Percentiles rank a stretch among this genome's conserved stretches.
Conservation (phyloP, 1,140 invertebrate species). For the Ostrea denselamellosa region DNA sequence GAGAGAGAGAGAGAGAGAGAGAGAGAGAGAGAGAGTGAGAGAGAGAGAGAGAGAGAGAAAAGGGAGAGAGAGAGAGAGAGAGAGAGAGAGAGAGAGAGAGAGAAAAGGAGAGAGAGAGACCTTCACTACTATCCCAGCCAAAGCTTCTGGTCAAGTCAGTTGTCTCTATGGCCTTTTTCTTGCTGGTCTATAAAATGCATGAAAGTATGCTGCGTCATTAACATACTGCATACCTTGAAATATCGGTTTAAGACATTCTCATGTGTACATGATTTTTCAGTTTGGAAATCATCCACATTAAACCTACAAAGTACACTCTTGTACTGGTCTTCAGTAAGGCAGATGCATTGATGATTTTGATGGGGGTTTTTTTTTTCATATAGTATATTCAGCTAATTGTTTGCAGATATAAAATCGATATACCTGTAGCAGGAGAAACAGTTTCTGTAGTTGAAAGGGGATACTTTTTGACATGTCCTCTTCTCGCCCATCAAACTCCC, state of each 20-base stretch:
- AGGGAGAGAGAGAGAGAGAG: neutral
- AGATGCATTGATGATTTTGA: neutral
- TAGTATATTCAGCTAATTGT: neutral
- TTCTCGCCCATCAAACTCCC: slow-evolving; percentile 87
- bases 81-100: neutral
- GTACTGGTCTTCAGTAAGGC: no score
- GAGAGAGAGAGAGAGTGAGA: no score
- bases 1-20: neutral
- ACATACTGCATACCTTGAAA: neutral
- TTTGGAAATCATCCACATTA: no score
- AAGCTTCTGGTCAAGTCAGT: slow-evolving; percentile 93
- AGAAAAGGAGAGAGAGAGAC: slow-evolving; percentile 58
- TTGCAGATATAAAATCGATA: slow-evolving; percentile 43
- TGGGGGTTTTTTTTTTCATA: neutral
- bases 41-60: neutral
- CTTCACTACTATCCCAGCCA: slow-evolving; percentile 93
- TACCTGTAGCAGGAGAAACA: slow-evolving; percentile 93
- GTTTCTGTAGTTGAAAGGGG: slow-evolving; percentile 91
- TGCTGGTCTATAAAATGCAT: slow-evolving; percentile 84
- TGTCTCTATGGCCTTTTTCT: slow-evolving; percentile 86
- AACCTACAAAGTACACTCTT: no score
- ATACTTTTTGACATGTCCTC: slow-evolving; percentile 85
- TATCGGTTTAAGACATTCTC: no score
- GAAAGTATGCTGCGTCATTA: slow-evolving; percentile 43
- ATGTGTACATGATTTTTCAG: no score